These are phyloP conservation scores for Serinus canaria DNA, from an alignment of 2,113 vertebrate genomes.

Conservation along the genomic window DNA sequence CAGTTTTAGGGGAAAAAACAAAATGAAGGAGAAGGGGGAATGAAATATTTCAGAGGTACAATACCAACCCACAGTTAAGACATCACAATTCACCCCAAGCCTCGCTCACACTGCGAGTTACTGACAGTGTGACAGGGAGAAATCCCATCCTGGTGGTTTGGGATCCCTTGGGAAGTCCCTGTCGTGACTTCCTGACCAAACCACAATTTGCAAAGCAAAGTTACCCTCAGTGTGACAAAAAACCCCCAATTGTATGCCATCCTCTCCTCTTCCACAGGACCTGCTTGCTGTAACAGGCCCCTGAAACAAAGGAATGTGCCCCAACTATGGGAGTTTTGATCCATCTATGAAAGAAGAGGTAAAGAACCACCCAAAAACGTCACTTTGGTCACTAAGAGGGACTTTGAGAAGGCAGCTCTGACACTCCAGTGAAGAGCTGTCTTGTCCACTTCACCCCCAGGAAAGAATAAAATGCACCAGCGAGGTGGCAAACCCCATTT, in stretches of 20 bases:
- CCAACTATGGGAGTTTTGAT: neutral
- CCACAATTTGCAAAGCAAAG: neutral
- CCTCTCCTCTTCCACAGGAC: neutral
- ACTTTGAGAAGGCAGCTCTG: neutral
- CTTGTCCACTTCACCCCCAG: neutral
- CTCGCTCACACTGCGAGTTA: neutral
- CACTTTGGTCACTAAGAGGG: neutral
- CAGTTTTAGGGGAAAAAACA: neutral
- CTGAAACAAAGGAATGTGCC: neutral
- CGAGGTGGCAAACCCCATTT: neutral
- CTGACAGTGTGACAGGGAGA: neutral
- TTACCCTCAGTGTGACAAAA: neutral
- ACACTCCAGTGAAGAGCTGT: neutral
- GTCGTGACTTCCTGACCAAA: neutral
- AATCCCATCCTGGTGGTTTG: neutral
- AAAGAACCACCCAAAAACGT: neutral
- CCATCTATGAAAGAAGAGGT: neutral
- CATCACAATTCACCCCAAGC: neutral
- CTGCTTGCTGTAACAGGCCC: neutral
- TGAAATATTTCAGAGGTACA: neutral
- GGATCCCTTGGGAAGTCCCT: neutral
- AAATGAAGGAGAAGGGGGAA: constrained; percentile 21
- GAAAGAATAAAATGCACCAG: neutral
- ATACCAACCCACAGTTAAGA: neutral
- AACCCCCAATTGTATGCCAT: neutral